Evolutionary conservation across 2,113 vertebrate species (phyloP).

Genomic region (Haemorhous mexicanus): DNA sequence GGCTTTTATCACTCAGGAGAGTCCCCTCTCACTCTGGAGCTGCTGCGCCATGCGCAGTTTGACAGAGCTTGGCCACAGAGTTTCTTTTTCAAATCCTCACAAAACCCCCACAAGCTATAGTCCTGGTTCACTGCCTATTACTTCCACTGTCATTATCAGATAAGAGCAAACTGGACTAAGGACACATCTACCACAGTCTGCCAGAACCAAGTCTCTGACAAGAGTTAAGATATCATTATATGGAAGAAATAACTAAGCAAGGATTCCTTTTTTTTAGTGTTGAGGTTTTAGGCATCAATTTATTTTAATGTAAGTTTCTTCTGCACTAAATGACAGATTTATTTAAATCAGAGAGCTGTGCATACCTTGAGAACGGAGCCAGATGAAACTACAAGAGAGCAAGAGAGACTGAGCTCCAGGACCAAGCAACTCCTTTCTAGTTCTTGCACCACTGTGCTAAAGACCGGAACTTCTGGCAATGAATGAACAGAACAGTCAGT

Average conservation of each 20-base stretch:
- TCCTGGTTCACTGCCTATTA: background rate
- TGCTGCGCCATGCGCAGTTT: background rate
- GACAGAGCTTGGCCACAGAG: background rate
- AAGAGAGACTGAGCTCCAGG: background rate
- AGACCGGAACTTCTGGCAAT: background rate
- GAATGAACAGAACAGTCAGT: background rate
- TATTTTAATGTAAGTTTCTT: background rate
- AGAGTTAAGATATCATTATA: background rate
- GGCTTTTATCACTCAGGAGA: background rate
- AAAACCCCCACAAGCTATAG: rapidly evolving
- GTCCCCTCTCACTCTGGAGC: background rate
- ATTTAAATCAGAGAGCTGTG: background rate
- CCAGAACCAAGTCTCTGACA: background rate
- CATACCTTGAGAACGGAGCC: background rate
- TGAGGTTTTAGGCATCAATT: background rate
- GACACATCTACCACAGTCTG: background rate
- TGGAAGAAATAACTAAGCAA: background rate
- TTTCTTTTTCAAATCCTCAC: background rate
- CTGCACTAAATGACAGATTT: background rate
- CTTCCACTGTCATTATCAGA: background rate
- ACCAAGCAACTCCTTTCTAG: background rate
- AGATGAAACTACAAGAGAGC: background rate
- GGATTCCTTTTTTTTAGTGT: background rate
- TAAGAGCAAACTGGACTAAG: background rate
- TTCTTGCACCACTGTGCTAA: background rate